A percentile compares a stretch with the other conserved stretches of the same genome.
phyloP scores from a whole-genome alignment of 2,113 vertebrate species.

The Gopherus flavomarginatus region DNA sequence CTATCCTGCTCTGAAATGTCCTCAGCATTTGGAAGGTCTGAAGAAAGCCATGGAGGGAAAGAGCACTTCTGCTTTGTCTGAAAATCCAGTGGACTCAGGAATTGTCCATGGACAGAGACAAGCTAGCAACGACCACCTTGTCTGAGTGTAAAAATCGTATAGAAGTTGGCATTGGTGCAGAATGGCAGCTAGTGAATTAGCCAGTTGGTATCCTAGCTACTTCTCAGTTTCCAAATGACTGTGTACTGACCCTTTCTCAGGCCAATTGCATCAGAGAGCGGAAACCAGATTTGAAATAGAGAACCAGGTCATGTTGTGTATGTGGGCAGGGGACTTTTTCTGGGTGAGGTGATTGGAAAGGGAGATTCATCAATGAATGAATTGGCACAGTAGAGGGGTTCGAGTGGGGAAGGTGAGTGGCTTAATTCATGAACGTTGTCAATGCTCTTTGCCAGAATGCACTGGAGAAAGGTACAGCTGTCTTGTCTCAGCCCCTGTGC shows the following conservation, averaged over 20 bases:
- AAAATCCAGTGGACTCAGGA: not conserved
- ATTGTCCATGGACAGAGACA: not conserved
- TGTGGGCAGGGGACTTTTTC: not conserved
- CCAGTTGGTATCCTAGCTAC: not conserved
- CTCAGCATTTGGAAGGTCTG: not conserved
- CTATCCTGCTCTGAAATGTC: not conserved
- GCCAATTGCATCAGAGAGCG: not conserved
- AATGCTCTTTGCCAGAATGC: not conserved
- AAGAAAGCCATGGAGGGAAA: not conserved
- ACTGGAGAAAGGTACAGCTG: not conserved
- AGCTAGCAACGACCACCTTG: not conserved
- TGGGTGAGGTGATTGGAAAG: not conserved
- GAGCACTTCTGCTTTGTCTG: not conserved
- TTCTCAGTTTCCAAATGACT: not conserved
- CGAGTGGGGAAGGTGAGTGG: not conserved
- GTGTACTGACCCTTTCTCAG: not conserved
- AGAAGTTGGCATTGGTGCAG: not conserved
- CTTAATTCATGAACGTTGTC: not conserved
- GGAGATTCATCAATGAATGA: not conserved
- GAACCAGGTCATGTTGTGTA: not conserved
- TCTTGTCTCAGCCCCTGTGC: not conserved
- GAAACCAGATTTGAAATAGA: not conserved
- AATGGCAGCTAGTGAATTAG: not conserved
- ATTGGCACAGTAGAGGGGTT: not conserved
- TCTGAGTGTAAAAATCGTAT: not conserved